These are phyloP conservation scores for Drosophila kuntzei DNA, from an alignment of 2,888 invertebrate genomes.

Conservation along the genomic window DNA sequence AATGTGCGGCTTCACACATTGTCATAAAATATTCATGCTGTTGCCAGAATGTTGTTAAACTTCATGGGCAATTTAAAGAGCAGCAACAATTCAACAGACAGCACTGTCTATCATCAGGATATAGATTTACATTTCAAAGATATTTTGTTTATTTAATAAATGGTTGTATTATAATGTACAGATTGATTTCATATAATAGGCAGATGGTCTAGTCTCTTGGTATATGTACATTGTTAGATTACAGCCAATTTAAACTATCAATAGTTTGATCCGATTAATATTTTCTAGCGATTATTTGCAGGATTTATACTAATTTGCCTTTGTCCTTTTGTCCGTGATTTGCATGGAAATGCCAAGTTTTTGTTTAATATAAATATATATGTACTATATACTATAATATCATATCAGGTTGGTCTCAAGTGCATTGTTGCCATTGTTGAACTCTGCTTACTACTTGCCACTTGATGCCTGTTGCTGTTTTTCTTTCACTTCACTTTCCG, in stretches of 20 bases:
- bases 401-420: conserved; percentile 60
- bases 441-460: conserved; percentile 19
- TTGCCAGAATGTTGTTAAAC: conserved; percentile 19
- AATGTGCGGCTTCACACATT: conserved; percentile 79
- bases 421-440: conserved; percentile 77
- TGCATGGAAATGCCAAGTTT: conserved; percentile 26
- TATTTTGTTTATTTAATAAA: neutral
- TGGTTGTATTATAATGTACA: neutral
- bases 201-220: neutral
- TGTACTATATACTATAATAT: conserved; percentile 57
- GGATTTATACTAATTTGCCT: neutral
- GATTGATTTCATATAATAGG: neutral
- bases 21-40: conserved; percentile 68
- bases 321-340: conserved; percentile 7
- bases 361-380: conserved; percentile 9
- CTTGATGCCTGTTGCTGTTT: conserved; percentile 61
- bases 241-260: neutral
- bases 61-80: conserved; percentile 38
- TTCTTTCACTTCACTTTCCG: conserved; percentile 80
- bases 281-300: neutral
- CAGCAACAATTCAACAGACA: conserved; percentile 4
- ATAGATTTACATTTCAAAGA: neutral
- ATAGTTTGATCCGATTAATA: neutral
- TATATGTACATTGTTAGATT: neutral
- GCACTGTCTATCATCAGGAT: neutral